Evolutionary conservation across 2,888 invertebrate genomes (phyloP), one percentile per base, ranked within the genome.

Genomic region (Amblyjoppa proteus): DNA sequence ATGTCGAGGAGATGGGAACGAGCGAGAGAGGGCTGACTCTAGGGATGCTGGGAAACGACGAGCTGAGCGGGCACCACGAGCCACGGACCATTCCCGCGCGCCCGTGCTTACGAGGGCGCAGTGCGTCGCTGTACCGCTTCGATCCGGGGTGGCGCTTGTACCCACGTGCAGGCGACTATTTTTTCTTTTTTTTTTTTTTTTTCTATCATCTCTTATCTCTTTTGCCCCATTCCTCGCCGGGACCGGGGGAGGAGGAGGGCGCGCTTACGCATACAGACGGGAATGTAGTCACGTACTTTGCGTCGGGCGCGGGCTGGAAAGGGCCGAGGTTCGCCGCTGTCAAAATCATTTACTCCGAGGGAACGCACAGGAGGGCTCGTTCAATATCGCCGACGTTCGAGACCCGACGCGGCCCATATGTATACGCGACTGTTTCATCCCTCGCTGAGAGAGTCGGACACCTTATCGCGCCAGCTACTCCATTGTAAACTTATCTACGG

Each of bases 141-240:
- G 88, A 88, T 88, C 89, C 80, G 56, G 79, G 87, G 75, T 84
- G 86, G 85, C 85, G 85, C 85, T 86, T 84, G 11, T 80, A 79
- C 78, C 78, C 83, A 76, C 80, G 75, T 76, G 61, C 56, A 58
- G 38, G 16, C 34, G 13, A 56, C 41, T 16, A 64, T 51, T 28
- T 31, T 5, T 20, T 20, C 20, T 20, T 28, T 31, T 5, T 28
- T 58, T 51, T 69, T 20, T 28, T 31, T 5, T 28, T 58, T 51
- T 69, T 75, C 45, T 56, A 31, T 45, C 34, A 38, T 20, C 66
- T 34, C 61, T 61, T 61, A 61, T 61, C 66, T 66, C 66, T 66
- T 16, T 20, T 41, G 16, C 34, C 34, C 31, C 13, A 25, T 53
- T 41, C 25, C 45, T 28, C 56, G 2, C 61, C 16, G 5, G 11